Evolutionary conservation across 2,113 vertebrate genomes (phyloP).

Genomic region (Barnardius zonarius): DNA sequence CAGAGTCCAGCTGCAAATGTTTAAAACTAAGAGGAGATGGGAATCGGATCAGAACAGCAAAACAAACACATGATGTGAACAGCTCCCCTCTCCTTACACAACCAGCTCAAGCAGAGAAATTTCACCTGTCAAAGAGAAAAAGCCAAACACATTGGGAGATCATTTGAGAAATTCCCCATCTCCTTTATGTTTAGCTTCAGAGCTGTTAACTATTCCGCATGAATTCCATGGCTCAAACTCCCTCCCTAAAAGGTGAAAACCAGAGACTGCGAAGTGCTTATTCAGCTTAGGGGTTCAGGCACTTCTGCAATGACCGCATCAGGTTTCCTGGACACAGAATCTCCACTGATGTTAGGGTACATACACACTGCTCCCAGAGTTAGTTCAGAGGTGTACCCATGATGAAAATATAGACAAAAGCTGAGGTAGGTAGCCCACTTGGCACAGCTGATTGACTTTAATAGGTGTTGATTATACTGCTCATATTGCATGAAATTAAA

Average conservation of each 20-base stretch:
- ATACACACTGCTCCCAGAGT: not conserved
- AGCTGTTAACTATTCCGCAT: not conserved
- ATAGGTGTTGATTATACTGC: conserved; percentile 81
- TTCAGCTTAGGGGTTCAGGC: not conserved
- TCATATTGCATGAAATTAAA: conserved; percentile 85
- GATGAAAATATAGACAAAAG: conserved; percentile 68
- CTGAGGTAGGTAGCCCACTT: conserved; percentile 67
- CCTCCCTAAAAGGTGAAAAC: not conserved
- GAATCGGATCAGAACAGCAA: not conserved
- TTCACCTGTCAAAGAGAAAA: not conserved
- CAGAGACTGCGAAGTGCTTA: not conserved
- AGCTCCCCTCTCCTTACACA: not conserved
- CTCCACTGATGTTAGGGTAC: not conserved
- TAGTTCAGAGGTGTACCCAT: conserved; percentile 36
- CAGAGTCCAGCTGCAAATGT: not conserved
- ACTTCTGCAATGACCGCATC: not conserved
- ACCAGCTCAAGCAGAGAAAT: not conserved
- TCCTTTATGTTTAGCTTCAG: not conserved
- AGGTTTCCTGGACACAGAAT: not conserved
- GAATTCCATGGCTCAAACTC: not conserved
- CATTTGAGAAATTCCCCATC: not conserved
- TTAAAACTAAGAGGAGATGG: not conserved
- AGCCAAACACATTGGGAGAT: not conserved
- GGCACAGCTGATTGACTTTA: conserved; percentile 76
- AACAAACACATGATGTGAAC: not conserved